phyloP scores from a whole-genome alignment of 2,888 invertebrate species.

The Xylocampa areola region DNA sequence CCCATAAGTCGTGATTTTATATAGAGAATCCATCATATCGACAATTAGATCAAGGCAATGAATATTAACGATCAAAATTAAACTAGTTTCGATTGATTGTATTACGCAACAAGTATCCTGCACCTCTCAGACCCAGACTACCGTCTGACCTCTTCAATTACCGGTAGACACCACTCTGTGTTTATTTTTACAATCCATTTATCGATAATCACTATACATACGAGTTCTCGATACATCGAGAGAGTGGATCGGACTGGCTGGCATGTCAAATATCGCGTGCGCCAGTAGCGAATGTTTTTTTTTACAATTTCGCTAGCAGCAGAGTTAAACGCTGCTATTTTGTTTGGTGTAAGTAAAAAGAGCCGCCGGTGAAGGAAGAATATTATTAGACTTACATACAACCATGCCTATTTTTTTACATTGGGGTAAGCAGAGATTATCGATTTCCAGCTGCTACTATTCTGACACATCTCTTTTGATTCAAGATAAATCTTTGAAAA shows the following conservation, averaged over 20 bases:
- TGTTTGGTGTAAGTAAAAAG: slow-evolving; percentile 52
- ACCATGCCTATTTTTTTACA: too few species aligned
- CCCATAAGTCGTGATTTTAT: too few species aligned
- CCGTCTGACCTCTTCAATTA: background rate
- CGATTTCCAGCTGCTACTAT: too few species aligned
- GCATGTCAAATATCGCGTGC: slow-evolving; percentile 65
- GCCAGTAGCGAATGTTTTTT: slow-evolving; percentile 38
- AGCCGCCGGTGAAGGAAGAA: slow-evolving; percentile 2
- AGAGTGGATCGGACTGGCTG: slow-evolving; percentile 44
- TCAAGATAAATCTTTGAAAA: too few species aligned
- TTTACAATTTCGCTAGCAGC: slow-evolving; percentile 67
- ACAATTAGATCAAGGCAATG: too few species aligned
- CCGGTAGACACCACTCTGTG: background rate
- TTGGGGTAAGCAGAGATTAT: too few species aligned
- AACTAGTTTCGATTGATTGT: too few species aligned
- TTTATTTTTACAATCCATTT: slow-evolving; percentile 33
- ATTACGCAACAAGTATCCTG: background rate
- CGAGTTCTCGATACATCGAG: slow-evolving; percentile 43
- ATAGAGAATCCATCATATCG: too few species aligned
- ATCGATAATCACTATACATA: slow-evolving; percentile 28
- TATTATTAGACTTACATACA: too few species aligned
- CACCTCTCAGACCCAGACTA: too few species aligned
- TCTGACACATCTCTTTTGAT: too few species aligned
- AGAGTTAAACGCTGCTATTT: slow-evolving; percentile 60
- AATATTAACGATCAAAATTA: too few species aligned